Evolutionary conservation across 2,113 vertebrate genomes (phyloP).

Genomic region (Tiliqua scincoides): DNA sequence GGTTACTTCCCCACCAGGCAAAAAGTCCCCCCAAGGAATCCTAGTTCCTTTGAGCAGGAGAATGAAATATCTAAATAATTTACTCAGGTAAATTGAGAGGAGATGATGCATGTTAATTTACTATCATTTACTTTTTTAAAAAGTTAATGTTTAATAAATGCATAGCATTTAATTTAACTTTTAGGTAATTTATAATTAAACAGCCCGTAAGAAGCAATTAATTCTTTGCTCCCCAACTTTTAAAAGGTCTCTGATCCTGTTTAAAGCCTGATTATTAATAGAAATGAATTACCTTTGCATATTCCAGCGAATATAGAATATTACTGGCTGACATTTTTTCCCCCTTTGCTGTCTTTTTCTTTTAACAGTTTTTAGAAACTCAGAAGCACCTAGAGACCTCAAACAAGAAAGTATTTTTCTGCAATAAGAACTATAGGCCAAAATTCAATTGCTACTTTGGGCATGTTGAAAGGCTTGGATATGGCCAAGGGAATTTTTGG

Average conservation of each 20-base stretch:
- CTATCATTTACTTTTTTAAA: slow-evolving; percentile 7
- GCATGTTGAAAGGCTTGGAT: not conserved
- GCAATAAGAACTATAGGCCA: not conserved
- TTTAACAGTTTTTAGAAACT: not conserved
- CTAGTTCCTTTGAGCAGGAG: slow-evolving; percentile 35
- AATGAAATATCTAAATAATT: slow-evolving; percentile 37
- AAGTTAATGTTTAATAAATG: slow-evolving; percentile 34
- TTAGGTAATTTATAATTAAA: slow-evolving; percentile 3
- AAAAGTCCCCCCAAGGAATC: slow-evolving; percentile 24
- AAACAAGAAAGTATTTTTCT: not conserved
- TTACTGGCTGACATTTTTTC: not conserved
- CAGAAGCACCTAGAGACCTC: not conserved
- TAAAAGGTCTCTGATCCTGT: not conserved
- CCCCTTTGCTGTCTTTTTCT: not conserved
- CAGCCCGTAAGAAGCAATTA: not conserved
- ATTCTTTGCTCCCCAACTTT: not conserved
- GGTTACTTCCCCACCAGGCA: slow-evolving; percentile 47
- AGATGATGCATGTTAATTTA: slow-evolving; percentile 34
- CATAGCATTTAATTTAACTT: not conserved
- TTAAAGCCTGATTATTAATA: not conserved
- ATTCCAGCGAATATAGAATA: not conserved
- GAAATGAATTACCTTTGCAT: not conserved
- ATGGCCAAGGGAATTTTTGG: not conserved
- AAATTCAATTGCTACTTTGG: not conserved
- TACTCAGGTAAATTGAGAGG: slow-evolving; percentile 15